Evolutionary conservation across 2,113 vertebrate genomes (phyloP).

Genomic region (Oenanthe melanoleuca): DNA sequence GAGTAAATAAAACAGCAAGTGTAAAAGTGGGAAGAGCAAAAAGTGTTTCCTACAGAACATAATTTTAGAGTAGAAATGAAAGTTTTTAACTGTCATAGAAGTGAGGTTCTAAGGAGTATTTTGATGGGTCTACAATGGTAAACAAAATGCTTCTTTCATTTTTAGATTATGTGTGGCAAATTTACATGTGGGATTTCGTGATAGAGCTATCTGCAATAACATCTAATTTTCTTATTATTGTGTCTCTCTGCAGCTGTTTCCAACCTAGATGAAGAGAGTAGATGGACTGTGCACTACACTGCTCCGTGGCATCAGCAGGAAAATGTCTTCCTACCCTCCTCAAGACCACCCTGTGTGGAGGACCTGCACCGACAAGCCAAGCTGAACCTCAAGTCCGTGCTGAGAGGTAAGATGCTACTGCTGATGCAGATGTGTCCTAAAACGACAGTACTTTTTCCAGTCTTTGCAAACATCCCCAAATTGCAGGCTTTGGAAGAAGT

Average conservation of each 20-base stretch:
- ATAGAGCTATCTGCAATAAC: not conserved
- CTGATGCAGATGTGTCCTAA: not conserved
- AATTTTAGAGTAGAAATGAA: not conserved
- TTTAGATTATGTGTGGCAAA: fast-evolving
- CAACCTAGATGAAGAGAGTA: slow-evolving; percentile 95
- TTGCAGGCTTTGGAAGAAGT: not conserved
- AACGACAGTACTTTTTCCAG: not conserved
- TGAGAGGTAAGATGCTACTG: slow-evolving; percentile 83
- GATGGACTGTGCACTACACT: slow-evolving; percentile 95
- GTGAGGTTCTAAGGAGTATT: not conserved
- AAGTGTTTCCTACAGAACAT: not conserved
- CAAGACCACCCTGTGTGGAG: slow-evolving; percentile 90
- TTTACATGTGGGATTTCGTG: fast-evolving
- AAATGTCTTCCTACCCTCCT: slow-evolving; percentile 91
- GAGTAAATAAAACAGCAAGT: not conserved
- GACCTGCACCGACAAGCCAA: slow-evolving; percentile 96
- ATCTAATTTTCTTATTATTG: not conserved
- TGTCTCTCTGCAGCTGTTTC: slow-evolving; percentile 86
- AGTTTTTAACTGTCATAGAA: not conserved
- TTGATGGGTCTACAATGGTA: not conserved
- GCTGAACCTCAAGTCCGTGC: slow-evolving; percentile 94
- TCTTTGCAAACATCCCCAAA: not conserved
- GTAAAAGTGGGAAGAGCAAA: not conserved
- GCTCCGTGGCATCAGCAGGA: slow-evolving; percentile 97
- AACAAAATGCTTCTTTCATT: not conserved